A percentile compares a stretch with the other conserved stretches of the same genome.
These are phyloP conservation scores for Malthinus seriepunctatus DNA, from an alignment of 2,888 invertebrate genomes.

Conservation along the genomic window DNA sequence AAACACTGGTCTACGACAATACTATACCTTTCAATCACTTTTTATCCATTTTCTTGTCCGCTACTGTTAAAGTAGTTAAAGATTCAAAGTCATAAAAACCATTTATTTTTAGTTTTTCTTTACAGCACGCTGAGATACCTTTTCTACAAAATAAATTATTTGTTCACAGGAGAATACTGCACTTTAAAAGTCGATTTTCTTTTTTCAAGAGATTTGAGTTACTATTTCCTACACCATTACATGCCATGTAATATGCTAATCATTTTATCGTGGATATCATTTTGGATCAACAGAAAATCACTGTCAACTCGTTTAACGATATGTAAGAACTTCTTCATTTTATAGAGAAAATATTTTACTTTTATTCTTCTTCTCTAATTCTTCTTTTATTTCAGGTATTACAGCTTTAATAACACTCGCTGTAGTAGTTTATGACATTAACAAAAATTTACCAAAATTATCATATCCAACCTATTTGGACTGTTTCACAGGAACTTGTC, in stretches of 20 bases:
- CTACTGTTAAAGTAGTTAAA: no score
- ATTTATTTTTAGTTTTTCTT: neutral
- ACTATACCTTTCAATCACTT: no score
- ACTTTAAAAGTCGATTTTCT: constrained; percentile 1
- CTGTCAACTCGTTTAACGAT: constrained; percentile 12
- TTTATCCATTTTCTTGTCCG: no score
- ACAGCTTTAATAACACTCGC: neutral
- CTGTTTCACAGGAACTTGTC: constrained; percentile 12
- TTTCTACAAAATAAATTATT: neutral
- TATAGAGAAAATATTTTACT: neutral
- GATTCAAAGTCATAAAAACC: no score
- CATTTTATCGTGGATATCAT: constrained; percentile 18
- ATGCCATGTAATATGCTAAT: constrained; percentile 14
- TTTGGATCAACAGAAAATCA: constrained; percentile 13
- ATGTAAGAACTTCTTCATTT: neutral
- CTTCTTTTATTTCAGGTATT: neutral
- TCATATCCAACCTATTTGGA: constrained; percentile 6
- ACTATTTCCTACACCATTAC: constrained; percentile 8
- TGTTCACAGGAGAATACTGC: constrained; percentile 14
- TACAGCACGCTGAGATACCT: neutral
- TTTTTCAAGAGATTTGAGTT: constrained; percentile 3
- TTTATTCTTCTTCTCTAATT: neutral
- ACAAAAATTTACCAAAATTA: neutral
- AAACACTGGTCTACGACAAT: no score
- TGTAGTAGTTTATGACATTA: neutral